A percentile compares a stretch with the other conserved stretches of the same genome.
phyloP scores from a whole-genome alignment of 2,797 vertebrate genomes.

The Amblyopsis hoosieri region DNA sequence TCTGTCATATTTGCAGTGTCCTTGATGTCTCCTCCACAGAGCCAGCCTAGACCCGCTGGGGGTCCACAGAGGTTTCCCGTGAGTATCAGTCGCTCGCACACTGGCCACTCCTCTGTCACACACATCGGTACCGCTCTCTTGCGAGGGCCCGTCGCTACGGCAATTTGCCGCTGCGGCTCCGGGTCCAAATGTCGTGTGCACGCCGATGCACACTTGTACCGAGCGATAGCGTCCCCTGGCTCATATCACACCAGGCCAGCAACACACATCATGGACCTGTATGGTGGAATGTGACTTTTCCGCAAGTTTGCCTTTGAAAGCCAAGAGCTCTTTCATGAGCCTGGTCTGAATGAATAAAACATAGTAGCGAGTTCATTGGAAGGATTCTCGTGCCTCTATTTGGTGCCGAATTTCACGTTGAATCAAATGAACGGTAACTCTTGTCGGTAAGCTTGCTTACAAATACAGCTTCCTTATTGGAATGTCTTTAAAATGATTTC shows the following conservation, averaged over 20 bases:
- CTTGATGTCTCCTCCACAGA: conserved; percentile 92
- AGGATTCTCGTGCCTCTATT: conserved; percentile 43
- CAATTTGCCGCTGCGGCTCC: conserved; percentile 79
- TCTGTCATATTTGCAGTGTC: conserved; percentile 88
- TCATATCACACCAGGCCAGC: conserved; percentile 72
- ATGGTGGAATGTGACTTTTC: conserved; percentile 68
- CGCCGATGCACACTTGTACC: conserved; percentile 80
- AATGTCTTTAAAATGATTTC: conserved; percentile 71
- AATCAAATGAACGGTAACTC: conserved; percentile 51
- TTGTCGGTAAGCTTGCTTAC: conserved; percentile 50
- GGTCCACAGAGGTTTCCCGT: conserved; percentile 97
- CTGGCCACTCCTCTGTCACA: conserved; percentile 62
- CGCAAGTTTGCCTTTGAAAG: conserved; percentile 66
- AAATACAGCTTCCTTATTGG: conserved; percentile 58
- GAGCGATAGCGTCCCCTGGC: conserved; percentile 35
- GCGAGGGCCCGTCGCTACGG: conserved; percentile 80
- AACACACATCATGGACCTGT: conserved; percentile 70
- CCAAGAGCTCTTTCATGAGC: conserved; percentile 51
- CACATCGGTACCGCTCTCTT: conserved; percentile 70
- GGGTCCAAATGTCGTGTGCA: conserved; percentile 81
- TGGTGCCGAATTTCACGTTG: conserved; percentile 52
- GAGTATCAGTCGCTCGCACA: conserved; percentile 88
- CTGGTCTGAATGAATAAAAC: conserved; percentile 67
- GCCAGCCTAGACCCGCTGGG: conserved; percentile 93
- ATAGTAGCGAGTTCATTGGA: conserved; percentile 38